Evolutionary conservation across 1,140 invertebrate genomes (phyloP).

Genomic region (Eumaeus atala): DNA sequence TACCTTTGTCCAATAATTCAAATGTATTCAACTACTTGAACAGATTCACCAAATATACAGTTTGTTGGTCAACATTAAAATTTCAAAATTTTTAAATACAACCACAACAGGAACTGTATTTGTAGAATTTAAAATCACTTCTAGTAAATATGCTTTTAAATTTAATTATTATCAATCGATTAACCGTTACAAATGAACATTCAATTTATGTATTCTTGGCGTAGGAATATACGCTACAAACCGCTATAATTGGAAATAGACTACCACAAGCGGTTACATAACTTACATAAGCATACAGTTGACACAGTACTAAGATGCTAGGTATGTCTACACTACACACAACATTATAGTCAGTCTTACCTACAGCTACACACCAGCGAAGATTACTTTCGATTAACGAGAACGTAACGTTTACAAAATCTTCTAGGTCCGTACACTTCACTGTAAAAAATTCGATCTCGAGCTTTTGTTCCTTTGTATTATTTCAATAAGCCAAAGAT

Average conservation of each 20-base stretch:
- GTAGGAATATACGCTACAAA: conserved; percentile 42
- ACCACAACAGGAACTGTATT: no score
- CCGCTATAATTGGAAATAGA: conserved; percentile 45
- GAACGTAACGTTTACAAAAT: conserved; percentile 43
- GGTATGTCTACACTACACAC: conserved; percentile 52
- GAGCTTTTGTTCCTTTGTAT: no score
- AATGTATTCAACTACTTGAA: no score
- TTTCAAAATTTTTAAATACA: no score
- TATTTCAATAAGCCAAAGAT: no score
- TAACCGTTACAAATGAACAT: conserved; percentile 1
- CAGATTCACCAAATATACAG: no score
- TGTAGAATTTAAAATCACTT: no score
- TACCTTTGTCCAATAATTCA: no score
- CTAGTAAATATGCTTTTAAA: no score
- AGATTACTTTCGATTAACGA: conserved; percentile 36
- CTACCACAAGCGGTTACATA: conserved; percentile 71
- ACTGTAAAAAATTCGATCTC: conserved; percentile 63
- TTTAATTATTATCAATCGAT: no score
- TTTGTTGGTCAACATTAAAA: no score
- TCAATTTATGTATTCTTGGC: conserved; percentile 42
- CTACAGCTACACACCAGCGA: conserved; percentile 39
- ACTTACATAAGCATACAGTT: conserved; percentile 62
- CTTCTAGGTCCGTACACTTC: conserved; percentile 71
- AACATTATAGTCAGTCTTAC: conserved; percentile 39
- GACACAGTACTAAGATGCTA: conserved; percentile 46